These are phyloP conservation scores for Monochamus alternatus DNA, from an alignment of 2,888 invertebrate species.

Conservation along the genomic window DNA sequence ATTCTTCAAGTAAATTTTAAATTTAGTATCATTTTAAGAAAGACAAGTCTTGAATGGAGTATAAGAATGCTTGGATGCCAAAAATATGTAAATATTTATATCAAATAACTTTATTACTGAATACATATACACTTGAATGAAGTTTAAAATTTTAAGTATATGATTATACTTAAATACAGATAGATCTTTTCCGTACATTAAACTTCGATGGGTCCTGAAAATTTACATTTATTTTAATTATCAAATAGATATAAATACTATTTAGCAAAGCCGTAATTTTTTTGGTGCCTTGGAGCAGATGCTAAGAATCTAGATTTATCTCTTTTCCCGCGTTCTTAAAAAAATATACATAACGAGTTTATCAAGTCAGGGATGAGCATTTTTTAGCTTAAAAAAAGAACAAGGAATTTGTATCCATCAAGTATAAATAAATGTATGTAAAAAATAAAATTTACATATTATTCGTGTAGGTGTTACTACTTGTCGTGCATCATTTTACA, in stretches of 20 bases:
- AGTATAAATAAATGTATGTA: background rate
- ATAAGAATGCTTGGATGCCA: too few species aligned
- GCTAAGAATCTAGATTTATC: background rate
- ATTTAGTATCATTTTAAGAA: too few species aligned
- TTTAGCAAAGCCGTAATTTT: background rate
- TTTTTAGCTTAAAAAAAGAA: background rate
- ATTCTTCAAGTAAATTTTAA: too few species aligned
- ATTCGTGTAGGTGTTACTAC: slow-evolving; percentile 5
- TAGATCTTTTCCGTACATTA: too few species aligned
- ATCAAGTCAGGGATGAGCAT: background rate
- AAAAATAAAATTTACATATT: slow-evolving; percentile 12
- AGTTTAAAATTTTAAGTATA: too few species aligned
- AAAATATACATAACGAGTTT: slow-evolving; percentile 12
- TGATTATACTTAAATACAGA: too few species aligned
- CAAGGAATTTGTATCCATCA: slow-evolving; percentile 4
- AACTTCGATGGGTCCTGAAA: background rate
- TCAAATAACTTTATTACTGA: too few species aligned
- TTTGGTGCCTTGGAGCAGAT: background rate
- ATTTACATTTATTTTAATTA: background rate
- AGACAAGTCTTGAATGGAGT: too few species aligned
- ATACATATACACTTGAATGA: too few species aligned
- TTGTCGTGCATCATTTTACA: slow-evolving; percentile 1
- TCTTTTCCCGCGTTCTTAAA: background rate
- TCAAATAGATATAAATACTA: background rate
- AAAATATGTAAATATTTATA: too few species aligned